phyloP scores from a whole-genome alignment of 2,888 invertebrate genomes.

The Thera britannica region DNA sequence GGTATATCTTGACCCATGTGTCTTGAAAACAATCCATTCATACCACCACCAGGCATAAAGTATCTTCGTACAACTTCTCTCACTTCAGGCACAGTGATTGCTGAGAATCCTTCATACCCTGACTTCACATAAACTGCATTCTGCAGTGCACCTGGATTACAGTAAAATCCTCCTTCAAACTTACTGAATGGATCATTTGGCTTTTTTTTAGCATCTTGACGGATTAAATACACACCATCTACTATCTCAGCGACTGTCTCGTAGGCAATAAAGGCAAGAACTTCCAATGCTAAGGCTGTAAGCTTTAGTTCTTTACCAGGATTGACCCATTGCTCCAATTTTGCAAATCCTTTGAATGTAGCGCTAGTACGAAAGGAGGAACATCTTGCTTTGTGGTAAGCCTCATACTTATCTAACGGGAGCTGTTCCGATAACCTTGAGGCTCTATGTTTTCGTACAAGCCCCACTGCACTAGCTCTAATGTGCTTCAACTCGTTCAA shows the following conservation, averaged over 20 bases:
- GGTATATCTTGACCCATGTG: slow-evolving; percentile 77
- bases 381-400: slow-evolving; percentile 91
- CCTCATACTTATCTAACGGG: slow-evolving; percentile 87
- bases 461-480: slow-evolving; percentile 83
- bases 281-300: slow-evolving; percentile 87
- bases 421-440: slow-evolving; percentile 82
- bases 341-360: slow-evolving; percentile 80
- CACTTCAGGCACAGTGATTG: slow-evolving; percentile 92
- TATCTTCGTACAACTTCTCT: slow-evolving; percentile 92
- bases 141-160: slow-evolving; percentile 85
- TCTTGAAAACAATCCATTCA: slow-evolving; percentile 79
- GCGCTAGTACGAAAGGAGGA: slow-evolving; percentile 86
- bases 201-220: slow-evolving; percentile 89
- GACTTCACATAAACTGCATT: slow-evolving; percentile 84
- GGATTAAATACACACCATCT: slow-evolving; percentile 92
- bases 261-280: slow-evolving; percentile 93
- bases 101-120: slow-evolving; percentile 87
- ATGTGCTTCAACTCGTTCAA: slow-evolving; percentile 82
- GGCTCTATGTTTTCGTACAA: slow-evolving; percentile 85
- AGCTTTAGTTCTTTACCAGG: slow-evolving; percentile 86
- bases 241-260: slow-evolving; percentile 96
- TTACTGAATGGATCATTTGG: slow-evolving; percentile 89
- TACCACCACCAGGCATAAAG: slow-evolving; percentile 85
- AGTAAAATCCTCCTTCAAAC: slow-evolving; percentile 86
- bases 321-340: slow-evolving; percentile 87